Evolutionary conservation across 2,888 invertebrate species (phyloP), one percentile per base, ranked within the genome.

Genomic region (Meiosimyza decipiens): DNA sequence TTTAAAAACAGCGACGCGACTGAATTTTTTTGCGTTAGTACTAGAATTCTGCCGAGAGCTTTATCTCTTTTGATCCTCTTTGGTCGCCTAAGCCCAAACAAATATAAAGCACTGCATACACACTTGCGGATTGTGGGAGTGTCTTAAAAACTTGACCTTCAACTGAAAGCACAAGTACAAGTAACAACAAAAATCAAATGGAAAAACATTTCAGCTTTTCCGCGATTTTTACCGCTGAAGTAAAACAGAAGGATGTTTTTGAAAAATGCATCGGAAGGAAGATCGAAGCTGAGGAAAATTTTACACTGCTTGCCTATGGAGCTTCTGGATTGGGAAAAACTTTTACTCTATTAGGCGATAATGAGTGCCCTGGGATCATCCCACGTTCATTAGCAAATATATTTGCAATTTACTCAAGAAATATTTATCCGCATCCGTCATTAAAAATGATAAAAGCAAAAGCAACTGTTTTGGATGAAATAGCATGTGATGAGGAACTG

Each of bases 311-410:
- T 77, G 92, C 94, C 0, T 97, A 97, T 84, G 97, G 97, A 9
- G 93, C 95, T 0, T 96, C 95, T 0, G 95, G 95, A 71, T 94
- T 96, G 0, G 97, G 97, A 40, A 96, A 96, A 86, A 95, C 95
- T 0, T 94, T 91, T 81, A 95, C 95, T 0, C 88, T 95, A 54
- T 92, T 90, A 89, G 92, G 92, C 4, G 89, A 89, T 64, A 85
- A 88, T 3, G 83, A 85, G 1, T 87, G 90, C 75, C 91, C 91
- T 15, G 93, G 93, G 0, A 88, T 93, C 15, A 87, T 93, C 67
- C 90, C 90, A 1, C 87, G 91, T 51, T 86, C 90, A 0, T 85
- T 93, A n/a, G 90, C 88, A 72, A 88, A 89, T 74, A 79, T 89
- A 1, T 89, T 89, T 59, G 78, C 80, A 1, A 64, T 82, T 7